These are phyloP conservation scores for Coranthus polyacanthus DNA, from an alignment of 2,797 vertebrate species.

Conservation along the genomic window DNA sequence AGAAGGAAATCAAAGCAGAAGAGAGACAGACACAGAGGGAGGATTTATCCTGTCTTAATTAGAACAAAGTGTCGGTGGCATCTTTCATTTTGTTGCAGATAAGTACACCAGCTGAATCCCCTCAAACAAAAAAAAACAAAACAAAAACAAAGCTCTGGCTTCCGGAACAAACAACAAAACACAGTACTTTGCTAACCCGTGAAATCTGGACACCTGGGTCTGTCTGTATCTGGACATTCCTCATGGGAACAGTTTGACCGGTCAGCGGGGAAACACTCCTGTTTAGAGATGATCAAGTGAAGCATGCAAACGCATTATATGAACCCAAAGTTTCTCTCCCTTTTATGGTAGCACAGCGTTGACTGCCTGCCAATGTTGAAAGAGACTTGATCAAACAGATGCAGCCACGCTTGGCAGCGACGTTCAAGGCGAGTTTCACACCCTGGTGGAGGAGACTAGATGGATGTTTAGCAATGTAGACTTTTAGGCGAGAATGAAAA, in stretches of 20 bases:
- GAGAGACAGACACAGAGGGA: constrained; percentile 20
- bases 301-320: constrained; percentile 67
- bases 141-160: constrained; percentile 42
- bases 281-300: constrained; percentile 60
- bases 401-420: constrained; percentile 54
- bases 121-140: constrained; percentile 13
- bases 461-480: constrained; percentile 16
- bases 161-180: constrained; percentile 32
- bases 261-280: constrained; percentile 28
- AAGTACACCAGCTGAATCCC: constrained; percentile 63
- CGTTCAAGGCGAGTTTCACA: constrained; percentile 38
- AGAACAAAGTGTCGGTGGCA: constrained; percentile 62
- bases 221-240: constrained; percentile 13
- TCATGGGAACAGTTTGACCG: constrained; percentile 64
- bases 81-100: constrained; percentile 60
- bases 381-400: constrained; percentile 63
- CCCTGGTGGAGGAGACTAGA: constrained; percentile 15
- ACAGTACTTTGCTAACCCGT: constrained; percentile 26
- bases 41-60: constrained; percentile 57
- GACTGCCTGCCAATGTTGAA: constrained; percentile 59
- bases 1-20: constrained; percentile 24
- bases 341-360: constrained; percentile 4
- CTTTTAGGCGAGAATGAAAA: constrained; percentile 24
- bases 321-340: constrained; percentile 39
- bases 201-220: constrained; percentile 55